Evolutionary conservation across 2,113 vertebrate genomes (phyloP).

Genomic region (Holacanthus passer): DNA sequence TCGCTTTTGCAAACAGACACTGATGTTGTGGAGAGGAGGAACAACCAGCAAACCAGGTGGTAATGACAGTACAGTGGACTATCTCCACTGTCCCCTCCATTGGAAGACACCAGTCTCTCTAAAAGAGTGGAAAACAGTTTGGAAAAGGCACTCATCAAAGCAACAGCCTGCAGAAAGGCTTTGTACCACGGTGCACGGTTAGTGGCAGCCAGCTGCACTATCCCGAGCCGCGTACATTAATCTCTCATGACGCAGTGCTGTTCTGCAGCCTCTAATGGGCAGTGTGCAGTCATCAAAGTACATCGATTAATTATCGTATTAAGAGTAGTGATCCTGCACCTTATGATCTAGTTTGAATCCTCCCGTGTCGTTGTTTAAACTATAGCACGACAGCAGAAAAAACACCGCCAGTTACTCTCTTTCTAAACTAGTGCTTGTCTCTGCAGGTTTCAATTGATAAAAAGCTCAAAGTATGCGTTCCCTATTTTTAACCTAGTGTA

Average conservation of each 20-base stretch:
- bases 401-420: slow-evolving; percentile 30
- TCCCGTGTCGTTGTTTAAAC: slow-evolving; percentile 1
- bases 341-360: slow-evolving; percentile 17
- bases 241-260: slow-evolving; percentile 30
- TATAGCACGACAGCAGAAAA: slow-evolving; percentile 16
- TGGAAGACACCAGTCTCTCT: slow-evolving; percentile 4
- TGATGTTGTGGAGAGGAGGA: not conserved
- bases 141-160: slow-evolving; percentile 38
- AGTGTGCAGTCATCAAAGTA: slow-evolving; percentile 18
- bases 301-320: slow-evolving; percentile 53
- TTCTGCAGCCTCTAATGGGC: slow-evolving; percentile 41
- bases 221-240: slow-evolving; percentile 33
- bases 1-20: slow-evolving; percentile 3
- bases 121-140: slow-evolving; percentile 28
- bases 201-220: slow-evolving; percentile 32
- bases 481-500: slow-evolving; percentile 59
- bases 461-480: slow-evolving; percentile 15
- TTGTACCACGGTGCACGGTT: slow-evolving; percentile 18
- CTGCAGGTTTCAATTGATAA: slow-evolving; percentile 17
- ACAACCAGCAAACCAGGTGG: not conserved
- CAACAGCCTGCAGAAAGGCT: slow-evolving; percentile 48
- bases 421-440: slow-evolving; percentile 10
- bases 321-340: slow-evolving; percentile 1
- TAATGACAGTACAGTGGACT: not conserved
- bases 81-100: not conserved